A percentile compares a stretch with the other conserved stretches of the same genome.
Conservation (phyloP, 2,888 invertebrate species). For the Sepiola atlantica region DNA sequence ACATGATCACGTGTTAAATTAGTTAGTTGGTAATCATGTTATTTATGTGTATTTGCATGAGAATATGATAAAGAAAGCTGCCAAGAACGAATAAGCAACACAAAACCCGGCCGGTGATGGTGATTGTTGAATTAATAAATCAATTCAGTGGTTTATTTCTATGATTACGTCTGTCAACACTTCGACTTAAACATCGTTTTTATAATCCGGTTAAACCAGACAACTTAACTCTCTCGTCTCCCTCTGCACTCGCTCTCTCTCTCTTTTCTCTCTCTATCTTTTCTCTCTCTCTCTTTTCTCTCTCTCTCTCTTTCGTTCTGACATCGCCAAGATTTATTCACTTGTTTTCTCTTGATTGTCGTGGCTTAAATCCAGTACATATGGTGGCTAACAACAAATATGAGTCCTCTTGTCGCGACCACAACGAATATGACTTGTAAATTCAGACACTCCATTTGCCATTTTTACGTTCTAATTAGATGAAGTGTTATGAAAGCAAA, state of each 20-base stretch:
- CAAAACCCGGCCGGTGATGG: too few relatives aligned
- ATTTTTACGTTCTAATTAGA: conserved; percentile 32
- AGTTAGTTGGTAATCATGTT: too few relatives aligned
- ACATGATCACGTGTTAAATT: too few relatives aligned
- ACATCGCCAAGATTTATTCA: neutral
- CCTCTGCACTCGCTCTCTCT: too few relatives aligned
- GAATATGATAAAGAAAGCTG: too few relatives aligned
- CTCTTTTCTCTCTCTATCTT: too few relatives aligned
- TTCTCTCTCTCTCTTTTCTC: too few relatives aligned
- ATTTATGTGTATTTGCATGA: too few relatives aligned
- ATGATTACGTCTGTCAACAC: neutral
- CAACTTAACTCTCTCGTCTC: neutral
- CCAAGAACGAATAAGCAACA: too few relatives aligned
- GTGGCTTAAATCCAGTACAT: neutral
- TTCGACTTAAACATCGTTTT: neutral
- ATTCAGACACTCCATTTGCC: conserved; percentile 32
- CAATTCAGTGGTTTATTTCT: neutral
- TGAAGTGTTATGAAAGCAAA: conserved; percentile 8
- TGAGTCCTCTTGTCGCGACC: neutral
- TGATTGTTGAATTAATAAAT: too few relatives aligned
- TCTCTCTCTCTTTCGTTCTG: neutral
- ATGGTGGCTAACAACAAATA: conserved; percentile 32
- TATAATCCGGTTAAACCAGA: neutral
- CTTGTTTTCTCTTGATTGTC: neutral
- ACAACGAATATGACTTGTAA: conserved; percentile 19